Base-by-base conservation (phyloP, 2,113 vertebrate species). In the Haemorhous mexicanus region DNA sequence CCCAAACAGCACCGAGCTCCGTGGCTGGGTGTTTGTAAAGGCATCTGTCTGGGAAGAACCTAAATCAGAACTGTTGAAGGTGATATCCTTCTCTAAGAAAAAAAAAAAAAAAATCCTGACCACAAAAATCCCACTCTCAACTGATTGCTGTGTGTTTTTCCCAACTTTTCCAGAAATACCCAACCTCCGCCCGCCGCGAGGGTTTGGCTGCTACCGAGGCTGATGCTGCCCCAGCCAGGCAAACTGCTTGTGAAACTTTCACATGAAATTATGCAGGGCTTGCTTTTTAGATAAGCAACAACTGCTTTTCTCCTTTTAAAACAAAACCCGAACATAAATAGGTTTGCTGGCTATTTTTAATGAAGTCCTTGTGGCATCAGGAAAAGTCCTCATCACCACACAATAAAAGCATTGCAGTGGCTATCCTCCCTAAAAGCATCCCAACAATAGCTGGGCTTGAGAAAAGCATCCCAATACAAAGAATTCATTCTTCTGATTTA, bases 401-500 rank as follows among this genome's bases (percentile, higher is more conserved):
- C 98, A 98, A 97, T 97, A 77, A 95, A 96, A 97, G 94, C 96
- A 93, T 81, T 95, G 96, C 98, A 93, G 96, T 85, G 97, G 91
- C 97, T 97, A 94, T 97, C 96, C 94, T 95, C 94, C 95, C 94
- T 89, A 95, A 96, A 97, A 97, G 95, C 94, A 96, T 82, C 89
- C 93, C 97, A 98, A 98, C 98, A 98, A 98, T 98, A 98, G 97
- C 89, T 87, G 94, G 41, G 93, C 98, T 98, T 98, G 97, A 98
- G 95, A 97, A 97, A 97, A 98, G 97, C 96, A 97, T 96, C 85
- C 62, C 68, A 41, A 91, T 95, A 98, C 98, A 98, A 98, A 98
- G 98, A 97, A 94, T 97, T 95, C 96, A 97, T 98, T 98, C 98
- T 98, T 97, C 98, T 94, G 97, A 98, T 97, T 98, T 97, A 98